These are phyloP conservation scores for Euzophera pinguis DNA, from an alignment of 2,888 invertebrate genomes.

Conservation along the genomic window DNA sequence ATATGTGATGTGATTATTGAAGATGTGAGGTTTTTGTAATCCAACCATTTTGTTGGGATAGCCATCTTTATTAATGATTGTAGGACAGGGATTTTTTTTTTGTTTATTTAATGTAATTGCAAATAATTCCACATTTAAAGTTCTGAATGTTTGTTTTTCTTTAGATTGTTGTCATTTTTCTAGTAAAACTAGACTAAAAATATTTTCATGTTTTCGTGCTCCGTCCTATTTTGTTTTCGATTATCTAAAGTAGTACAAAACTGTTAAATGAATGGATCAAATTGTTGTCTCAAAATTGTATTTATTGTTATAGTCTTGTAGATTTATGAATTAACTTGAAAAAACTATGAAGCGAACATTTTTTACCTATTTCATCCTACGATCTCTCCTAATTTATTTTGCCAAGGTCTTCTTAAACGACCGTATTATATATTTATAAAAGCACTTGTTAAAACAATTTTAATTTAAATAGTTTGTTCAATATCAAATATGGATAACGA, in stretches of 20 bases:
- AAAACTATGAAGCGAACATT: background rate
- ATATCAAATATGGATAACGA: no score
- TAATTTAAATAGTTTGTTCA: no score
- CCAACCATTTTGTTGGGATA: no score
- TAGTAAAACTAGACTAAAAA: background rate
- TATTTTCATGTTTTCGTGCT: constrained; percentile 20
- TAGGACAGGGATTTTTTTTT: no score
- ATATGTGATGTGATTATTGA: no score
- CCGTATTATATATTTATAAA: no score
- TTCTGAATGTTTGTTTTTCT: background rate
- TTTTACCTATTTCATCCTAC: no score
- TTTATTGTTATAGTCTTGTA: constrained; percentile 15
- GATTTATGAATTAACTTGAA: background rate
- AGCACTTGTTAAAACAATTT: no score
- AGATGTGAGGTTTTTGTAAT: no score
- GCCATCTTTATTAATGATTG: no score
- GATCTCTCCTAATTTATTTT: no score
- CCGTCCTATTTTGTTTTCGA: constrained; percentile 8
- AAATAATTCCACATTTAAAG: background rate
- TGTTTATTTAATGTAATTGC: background rate
- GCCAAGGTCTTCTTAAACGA: no score
- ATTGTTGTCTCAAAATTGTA: constrained; percentile 25
- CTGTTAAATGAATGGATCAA: constrained; percentile 15
- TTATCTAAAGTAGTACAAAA: constrained; percentile 19
- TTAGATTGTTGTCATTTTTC: background rate